A percentile compares a stretch with the other conserved stretches of the same genome.
These are phyloP conservation scores for Notospermus geniculatus DNA, from an alignment of 1,140 invertebrate genomes.

Conservation along the genomic window DNA sequence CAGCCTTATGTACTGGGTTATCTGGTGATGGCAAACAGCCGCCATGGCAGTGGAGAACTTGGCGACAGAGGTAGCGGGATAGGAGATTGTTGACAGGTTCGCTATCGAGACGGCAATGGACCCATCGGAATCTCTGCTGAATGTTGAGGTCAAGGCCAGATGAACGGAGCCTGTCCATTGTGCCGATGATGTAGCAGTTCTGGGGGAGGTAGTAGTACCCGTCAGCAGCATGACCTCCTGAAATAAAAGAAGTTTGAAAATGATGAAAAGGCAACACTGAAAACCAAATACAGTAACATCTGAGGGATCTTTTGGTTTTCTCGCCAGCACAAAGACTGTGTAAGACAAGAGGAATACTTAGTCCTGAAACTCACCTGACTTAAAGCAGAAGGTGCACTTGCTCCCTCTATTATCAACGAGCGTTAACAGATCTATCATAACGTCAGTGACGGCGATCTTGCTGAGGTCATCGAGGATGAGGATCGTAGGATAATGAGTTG, in stretches of 20 bases:
- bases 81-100: constrained; percentile 47
- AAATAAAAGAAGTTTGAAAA: constrained; percentile 1
- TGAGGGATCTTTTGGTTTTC: neutral
- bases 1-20: constrained; percentile 34
- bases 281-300: too few relatives aligned
- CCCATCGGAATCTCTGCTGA: constrained; percentile 52
- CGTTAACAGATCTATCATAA: constrained; percentile 41
- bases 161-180: constrained; percentile 50
- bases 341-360: neutral
- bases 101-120: constrained; percentile 46
- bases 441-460: constrained; percentile 35
- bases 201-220: constrained; percentile 38
- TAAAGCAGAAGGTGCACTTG: constrained; percentile 32
- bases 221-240: constrained; percentile 1
- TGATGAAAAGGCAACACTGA: too few relatives aligned
- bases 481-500: constrained; percentile 25
- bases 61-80: constrained; percentile 43
- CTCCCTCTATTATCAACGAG: constrained; percentile 43
- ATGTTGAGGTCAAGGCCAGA: constrained; percentile 45
- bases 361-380: constrained; percentile 13
- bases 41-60: constrained; percentile 32
- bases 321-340: neutral
- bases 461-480: constrained; percentile 46
- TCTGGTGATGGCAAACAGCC: constrained; percentile 39
- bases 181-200: constrained; percentile 48